Percentiles rank a stretch among this genome's conserved stretches.
Conservation (phyloP, 2,888 invertebrate genomes). For the Alsophila aescularia region DNA sequence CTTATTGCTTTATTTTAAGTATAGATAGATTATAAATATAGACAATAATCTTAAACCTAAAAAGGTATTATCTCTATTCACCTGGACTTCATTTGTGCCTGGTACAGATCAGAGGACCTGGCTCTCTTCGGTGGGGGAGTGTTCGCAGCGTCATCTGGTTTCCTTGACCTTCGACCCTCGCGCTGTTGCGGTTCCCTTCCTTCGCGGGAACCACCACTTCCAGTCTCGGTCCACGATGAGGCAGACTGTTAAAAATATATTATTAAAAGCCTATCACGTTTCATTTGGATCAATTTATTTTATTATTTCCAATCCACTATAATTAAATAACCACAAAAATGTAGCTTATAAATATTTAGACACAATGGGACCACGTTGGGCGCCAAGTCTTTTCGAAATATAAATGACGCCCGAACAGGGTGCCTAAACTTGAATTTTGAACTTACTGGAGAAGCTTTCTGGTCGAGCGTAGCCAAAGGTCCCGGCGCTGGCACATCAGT, state of each 20-base stretch:
- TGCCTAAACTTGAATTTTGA: conserved; percentile 1
- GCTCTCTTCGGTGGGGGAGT: conserved; percentile 88
- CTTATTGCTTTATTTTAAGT: no score
- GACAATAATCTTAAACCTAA: conserved; percentile 6
- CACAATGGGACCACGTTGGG: conserved; percentile 16
- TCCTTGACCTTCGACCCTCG: conserved; percentile 79
- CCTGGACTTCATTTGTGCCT: conserved; percentile 85
- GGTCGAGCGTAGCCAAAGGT: conserved; percentile 79
- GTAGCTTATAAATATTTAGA: no score
- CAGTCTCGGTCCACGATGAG: conserved; percentile 80
- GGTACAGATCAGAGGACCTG: conserved; percentile 88
- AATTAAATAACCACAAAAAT: no score
- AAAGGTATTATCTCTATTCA: conserved; percentile 52
- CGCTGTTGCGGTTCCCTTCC: conserved; percentile 65
- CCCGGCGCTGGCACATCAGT: conserved; percentile 90
- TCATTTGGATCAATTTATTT: no score
- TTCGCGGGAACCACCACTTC: conserved; percentile 73
- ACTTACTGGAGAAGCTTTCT: conserved; percentile 89
- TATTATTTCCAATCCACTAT: no score
- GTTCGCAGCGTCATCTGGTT: conserved; percentile 78
- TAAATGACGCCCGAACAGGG: conserved; percentile 33
- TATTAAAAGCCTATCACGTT: no score
- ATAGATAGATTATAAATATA: not conserved
- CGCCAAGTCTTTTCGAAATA: conserved; percentile 2
- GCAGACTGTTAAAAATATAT: conserved; percentile 58